Evolutionary conservation across 1,140 invertebrate species (phyloP), one percentile per base, ranked within the genome.

Genomic region (Mesaphorura yosii): DNA sequence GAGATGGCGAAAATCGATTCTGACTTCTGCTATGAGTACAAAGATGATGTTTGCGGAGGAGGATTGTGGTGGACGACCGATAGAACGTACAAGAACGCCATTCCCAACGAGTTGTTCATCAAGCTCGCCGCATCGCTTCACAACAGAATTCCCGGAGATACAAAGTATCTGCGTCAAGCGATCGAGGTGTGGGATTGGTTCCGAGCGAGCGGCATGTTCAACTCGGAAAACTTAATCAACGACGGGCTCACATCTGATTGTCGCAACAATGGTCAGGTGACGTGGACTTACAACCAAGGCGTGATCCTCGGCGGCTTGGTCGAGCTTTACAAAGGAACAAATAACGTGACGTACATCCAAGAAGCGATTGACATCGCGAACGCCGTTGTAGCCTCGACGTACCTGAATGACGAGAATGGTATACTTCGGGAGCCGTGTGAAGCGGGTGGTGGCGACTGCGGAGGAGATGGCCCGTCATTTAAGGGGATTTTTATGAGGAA

Each of bases 251-350:
- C 53, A n/a, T 12, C n/a, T n/a, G 48, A 55, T 20, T 58, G 55
- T 26, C 14, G 34, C 31, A 60, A 60, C 26, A 60, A 60, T 51
- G 51, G 49, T 22, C 7, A 34, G 2, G 52, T 55, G n/a, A 61
- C 59, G 14, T 61, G 59, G 59, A 29, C 51, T 2, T 61, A 61
- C 39, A 61, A 61, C 26, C 59, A 61, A 48, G 59, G 59, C 10
- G 55, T 61, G 0, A 58, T 61, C 26, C 27, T 61, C 0, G 59
- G 59, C 22, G 59, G 59, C 41, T 48, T 61, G 22, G 53, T 54
- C 6, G 52, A 61, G 31, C 29, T 61, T 3, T 39, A 37, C 28
- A 41, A 41, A 17, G 59, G 52, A 10, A 55, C 55, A 14, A 34
- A 47, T 17, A 41, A 55, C 29, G 5, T 19, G 1, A 25, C 17